Percentiles rank a stretch among this genome's conserved stretches.
These are phyloP conservation scores for Meghimatium bilineatum DNA, from an alignment of 2,888 invertebrate genomes.

Conservation along the genomic window DNA sequence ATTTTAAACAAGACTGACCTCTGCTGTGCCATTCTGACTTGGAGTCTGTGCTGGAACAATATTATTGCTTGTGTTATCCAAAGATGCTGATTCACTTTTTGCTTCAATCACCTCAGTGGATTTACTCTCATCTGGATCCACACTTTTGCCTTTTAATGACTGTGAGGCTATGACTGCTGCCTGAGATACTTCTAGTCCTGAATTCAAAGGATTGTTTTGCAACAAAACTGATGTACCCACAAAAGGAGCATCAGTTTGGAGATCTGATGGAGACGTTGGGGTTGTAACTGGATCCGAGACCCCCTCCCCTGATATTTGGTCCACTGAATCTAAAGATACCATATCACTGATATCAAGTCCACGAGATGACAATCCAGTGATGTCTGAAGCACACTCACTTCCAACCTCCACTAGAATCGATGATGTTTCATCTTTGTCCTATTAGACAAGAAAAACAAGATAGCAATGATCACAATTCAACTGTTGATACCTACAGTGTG, in stretches of 20 bases:
- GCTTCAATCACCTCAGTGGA: neutral
- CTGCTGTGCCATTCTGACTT: slow-evolving; percentile 26
- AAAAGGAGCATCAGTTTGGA: neutral
- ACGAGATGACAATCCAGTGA: slow-evolving; percentile 37
- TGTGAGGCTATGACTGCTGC: neutral
- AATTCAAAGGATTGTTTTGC: slow-evolving; percentile 12
- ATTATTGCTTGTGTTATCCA: neutral
- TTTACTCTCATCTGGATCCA: neutral
- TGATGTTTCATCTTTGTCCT: slow-evolving; percentile 51
- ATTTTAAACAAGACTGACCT: neutral
- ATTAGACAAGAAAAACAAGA: neutral
- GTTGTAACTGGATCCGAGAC: neutral
- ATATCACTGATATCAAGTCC: slow-evolving; percentile 49
- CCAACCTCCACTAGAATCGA: slow-evolving; percentile 52
- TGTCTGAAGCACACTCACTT: slow-evolving; percentile 49
- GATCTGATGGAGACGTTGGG: neutral
- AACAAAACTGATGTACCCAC: neutral
- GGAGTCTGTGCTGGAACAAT: neutral
- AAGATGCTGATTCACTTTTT: neutral
- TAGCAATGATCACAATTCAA: neutral
- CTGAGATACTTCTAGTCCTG: slow-evolving; percentile 5
- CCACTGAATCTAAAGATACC: slow-evolving; percentile 34
- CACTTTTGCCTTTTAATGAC: neutral
- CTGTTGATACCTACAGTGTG: too few species aligned
- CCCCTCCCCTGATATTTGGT: neutral